Evolutionary conservation across 2,797 vertebrate genomes (phyloP).

Genomic region (Eleutherodactylus coqui): DNA sequence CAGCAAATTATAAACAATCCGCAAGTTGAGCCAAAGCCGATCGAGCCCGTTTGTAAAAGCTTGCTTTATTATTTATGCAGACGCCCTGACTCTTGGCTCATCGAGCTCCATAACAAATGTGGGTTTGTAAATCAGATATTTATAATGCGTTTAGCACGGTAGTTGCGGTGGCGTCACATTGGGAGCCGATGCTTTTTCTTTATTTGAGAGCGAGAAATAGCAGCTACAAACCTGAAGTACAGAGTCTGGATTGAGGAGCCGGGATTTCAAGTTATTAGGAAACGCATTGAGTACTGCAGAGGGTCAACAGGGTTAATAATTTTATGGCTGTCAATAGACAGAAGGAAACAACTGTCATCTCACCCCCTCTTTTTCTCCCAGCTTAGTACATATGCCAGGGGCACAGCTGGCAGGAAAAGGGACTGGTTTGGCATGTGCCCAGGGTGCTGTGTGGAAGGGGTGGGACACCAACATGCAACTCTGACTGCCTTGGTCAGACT

Average conservation of each 20-base stretch:
- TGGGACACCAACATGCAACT: too few species aligned
- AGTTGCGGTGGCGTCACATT: not conserved
- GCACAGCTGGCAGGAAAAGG: too few species aligned
- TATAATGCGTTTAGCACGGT: not conserved
- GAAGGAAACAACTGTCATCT: too few species aligned
- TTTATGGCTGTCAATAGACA: not conserved
- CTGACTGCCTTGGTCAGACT: too few species aligned
- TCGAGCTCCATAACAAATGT: not conserved
- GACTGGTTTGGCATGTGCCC: too few species aligned
- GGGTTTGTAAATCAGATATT: conserved; percentile 8
- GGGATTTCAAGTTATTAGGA: not conserved
- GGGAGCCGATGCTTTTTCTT: not conserved
- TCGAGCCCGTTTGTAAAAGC: not conserved
- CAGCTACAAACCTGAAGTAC: not conserved
- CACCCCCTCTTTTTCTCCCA: too few species aligned
- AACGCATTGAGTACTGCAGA: too few species aligned
- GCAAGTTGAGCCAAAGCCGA: not conserved
- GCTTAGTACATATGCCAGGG: too few species aligned
- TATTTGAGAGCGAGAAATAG: not conserved
- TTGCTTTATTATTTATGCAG: conserved; percentile 6
- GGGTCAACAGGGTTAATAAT: not conserved
- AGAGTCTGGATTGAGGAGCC: not conserved
- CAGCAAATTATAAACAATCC: conserved; percentile 23
- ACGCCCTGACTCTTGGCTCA: not conserved
- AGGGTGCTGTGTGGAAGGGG: too few species aligned